A percentile compares a stretch with the other conserved stretches of the same genome.
phyloP scores from a whole-genome alignment of 2,797 vertebrate species.

The Channallabes apus region DNA sequence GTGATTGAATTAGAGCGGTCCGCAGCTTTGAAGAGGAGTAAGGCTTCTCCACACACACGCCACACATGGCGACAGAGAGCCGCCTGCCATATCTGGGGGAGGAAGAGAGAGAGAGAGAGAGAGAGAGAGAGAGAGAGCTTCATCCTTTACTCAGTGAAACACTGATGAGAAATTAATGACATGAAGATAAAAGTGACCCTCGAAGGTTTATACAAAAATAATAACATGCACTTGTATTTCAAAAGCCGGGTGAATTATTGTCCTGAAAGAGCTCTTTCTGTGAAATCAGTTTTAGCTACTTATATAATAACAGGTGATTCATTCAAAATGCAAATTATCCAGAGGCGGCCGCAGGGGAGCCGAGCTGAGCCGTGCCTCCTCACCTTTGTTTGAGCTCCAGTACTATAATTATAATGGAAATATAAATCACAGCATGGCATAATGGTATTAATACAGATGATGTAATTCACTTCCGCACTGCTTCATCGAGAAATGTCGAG shows the following conservation, averaged over 20 bases:
- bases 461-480: not conserved
- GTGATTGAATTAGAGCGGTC: constrained; percentile 43
- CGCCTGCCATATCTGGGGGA: not conserved
- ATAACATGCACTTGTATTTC: constrained; percentile 14
- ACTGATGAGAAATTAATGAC: constrained; percentile 1
- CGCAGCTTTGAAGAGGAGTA: constrained; percentile 38
- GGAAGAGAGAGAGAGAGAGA: constrained; percentile 14
- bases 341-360: constrained; percentile 8
- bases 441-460: not conserved
- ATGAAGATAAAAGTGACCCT: constrained; percentile 17
- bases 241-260: constrained; percentile 16
- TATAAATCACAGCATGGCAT: constrained; percentile 10
- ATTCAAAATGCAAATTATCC: constrained; percentile 12
- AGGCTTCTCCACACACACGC: constrained; percentile 18
- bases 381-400: constrained; percentile 12
- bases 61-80: constrained; percentile 24
- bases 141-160: not conserved
- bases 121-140: not conserved
- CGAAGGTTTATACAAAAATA: constrained; percentile 1
- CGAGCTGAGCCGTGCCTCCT: not conserved
- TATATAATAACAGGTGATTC: constrained; percentile 5
- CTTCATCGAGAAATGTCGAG: not conserved
- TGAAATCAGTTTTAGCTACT: constrained; percentile 6
- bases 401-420: constrained; percentile 14
- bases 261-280: not conserved